phyloP scores from a whole-genome alignment of 2,888 invertebrate species.

The Aporophyla lueneburgensis region DNA sequence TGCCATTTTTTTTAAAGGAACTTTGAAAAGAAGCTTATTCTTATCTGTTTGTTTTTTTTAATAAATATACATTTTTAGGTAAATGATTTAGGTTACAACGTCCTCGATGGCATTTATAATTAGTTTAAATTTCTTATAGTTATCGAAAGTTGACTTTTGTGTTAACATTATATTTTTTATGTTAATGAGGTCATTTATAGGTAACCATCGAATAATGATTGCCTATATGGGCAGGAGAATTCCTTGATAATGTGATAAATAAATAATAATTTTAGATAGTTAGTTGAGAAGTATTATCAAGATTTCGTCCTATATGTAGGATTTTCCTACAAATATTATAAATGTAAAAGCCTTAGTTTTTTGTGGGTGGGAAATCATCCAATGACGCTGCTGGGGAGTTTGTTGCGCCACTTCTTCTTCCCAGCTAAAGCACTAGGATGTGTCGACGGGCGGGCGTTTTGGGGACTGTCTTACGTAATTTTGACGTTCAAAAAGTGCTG shows the following conservation, averaged over 20 bases:
- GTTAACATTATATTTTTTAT: background rate
- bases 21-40: too few species aligned
- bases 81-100: background rate
- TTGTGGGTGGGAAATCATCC: too few species aligned
- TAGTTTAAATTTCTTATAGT: background rate
- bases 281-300: background rate
- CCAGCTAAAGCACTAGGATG: too few species aligned
- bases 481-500: too few species aligned
- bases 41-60: background rate
- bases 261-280: background rate
- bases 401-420: too few species aligned
- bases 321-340: too few species aligned
- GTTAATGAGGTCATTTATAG: background rate
- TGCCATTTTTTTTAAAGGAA: background rate
- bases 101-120: slow-evolving; percentile 3
- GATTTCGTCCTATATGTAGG: slow-evolving; percentile 9
- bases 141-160: slow-evolving; percentile 2
- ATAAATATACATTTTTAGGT: background rate
- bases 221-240: background rate
- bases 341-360: too few species aligned
- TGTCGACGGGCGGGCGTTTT: too few species aligned
- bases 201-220: background rate
- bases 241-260: slow-evolving; percentile 7
- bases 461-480: too few species aligned
- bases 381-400: too few species aligned